These are phyloP conservation scores for Adineta ricciae DNA, from an alignment of 2,888 invertebrate genomes.

Conservation along the genomic window DNA sequence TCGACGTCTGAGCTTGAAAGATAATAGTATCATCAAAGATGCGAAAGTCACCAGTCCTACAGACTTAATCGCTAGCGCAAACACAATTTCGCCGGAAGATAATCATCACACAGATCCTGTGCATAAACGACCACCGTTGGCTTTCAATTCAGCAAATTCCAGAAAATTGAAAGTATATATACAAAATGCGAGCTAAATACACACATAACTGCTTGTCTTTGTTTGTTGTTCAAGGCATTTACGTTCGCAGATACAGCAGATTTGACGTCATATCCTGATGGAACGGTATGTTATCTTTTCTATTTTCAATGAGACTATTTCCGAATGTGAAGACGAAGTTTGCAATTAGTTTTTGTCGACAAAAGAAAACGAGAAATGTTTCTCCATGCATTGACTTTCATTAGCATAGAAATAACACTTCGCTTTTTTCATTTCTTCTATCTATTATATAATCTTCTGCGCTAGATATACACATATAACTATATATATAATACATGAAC, in stretches of 20 bases:
- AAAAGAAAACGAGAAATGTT: background rate
- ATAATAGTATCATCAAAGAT: background rate
- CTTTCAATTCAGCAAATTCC: background rate
- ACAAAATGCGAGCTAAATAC: background rate
- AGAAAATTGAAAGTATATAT: background rate
- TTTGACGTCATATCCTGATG: background rate
- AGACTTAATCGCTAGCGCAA: background rate
- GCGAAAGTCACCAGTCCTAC: background rate
- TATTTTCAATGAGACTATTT: background rate
- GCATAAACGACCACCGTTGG: background rate
- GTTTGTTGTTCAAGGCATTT: background rate
- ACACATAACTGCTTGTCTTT: background rate
- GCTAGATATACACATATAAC: no score
- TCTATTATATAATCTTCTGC: background rate
- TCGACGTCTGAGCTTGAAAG: constrained; percentile 8
- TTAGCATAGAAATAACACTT: background rate
- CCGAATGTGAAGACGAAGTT: background rate
- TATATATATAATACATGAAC: background rate
- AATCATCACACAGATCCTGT: background rate
- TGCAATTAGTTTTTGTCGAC: background rate
- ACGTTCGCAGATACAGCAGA: background rate
- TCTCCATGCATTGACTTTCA: background rate
- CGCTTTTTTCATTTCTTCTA: background rate
- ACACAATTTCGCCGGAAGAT: background rate
- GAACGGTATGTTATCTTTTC: background rate